Percentiles rank a stretch among this genome's conserved stretches.
These are phyloP conservation scores for Lutraria lutraria DNA, from an alignment of 2,888 invertebrate species.

Conservation along the genomic window DNA sequence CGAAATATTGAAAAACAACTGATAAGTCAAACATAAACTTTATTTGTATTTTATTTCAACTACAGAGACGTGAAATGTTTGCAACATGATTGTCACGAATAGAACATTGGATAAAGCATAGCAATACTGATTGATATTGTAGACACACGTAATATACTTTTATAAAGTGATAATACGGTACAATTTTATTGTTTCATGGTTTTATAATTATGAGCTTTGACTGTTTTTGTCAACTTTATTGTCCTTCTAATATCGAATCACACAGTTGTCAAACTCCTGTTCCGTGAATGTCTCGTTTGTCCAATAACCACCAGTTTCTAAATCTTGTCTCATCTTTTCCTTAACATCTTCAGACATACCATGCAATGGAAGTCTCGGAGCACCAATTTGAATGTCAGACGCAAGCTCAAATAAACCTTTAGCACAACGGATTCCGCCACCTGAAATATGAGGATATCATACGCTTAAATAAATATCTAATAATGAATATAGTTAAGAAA, in stretches of 20 bases:
- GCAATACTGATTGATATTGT: no score
- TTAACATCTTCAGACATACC: slow-evolving; percentile 61
- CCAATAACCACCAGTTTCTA: background rate
- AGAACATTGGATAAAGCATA: no score
- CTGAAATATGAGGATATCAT: slow-evolving; percentile 48
- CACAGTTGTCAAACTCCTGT: background rate
- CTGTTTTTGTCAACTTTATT: background rate
- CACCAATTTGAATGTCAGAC: slow-evolving; percentile 71
- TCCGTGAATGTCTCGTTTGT: background rate
- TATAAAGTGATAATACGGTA: no score
- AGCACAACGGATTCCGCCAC: slow-evolving; percentile 68
- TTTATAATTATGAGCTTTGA: no score
- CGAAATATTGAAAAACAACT: no score
- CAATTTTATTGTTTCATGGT: no score
- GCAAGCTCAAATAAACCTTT: slow-evolving; percentile 73
- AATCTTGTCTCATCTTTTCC: slow-evolving; percentile 54
- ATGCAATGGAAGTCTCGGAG: slow-evolving; percentile 72
- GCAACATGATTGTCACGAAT: no score
- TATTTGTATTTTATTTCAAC: no score
- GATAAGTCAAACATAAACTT: no score
- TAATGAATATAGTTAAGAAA: no score
- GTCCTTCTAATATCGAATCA: background rate
- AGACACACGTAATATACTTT: no score
- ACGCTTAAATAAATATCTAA: background rate
- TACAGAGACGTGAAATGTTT: no score